Percentiles rank a stretch among this genome's conserved stretches.
These are phyloP conservation scores for Arge pagana DNA, from an alignment of 2,888 invertebrate species.

Conservation along the genomic window DNA sequence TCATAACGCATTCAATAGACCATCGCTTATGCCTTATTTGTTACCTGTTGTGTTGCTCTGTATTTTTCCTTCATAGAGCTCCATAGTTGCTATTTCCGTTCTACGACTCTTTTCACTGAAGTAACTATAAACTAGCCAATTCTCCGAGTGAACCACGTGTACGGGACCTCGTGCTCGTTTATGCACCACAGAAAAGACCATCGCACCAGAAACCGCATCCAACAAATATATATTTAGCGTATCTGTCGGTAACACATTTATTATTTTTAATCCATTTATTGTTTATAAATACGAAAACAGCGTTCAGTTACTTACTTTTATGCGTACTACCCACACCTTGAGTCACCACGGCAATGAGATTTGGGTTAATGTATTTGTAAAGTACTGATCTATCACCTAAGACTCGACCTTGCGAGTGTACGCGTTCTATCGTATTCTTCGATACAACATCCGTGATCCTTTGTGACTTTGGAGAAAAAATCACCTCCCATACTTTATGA, in stretches of 20 bases:
- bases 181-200: constrained; percentile 84
- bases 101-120: constrained; percentile 93
- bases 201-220: constrained; percentile 88
- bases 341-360: constrained; percentile 85
- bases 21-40: background rate
- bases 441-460: constrained; percentile 67
- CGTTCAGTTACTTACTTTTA: constrained; percentile 64
- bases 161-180: constrained; percentile 83
- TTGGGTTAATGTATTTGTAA: constrained; percentile 98
- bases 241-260: constrained; percentile 60
- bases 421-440: constrained; percentile 73
- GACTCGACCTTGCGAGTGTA: constrained; percentile 95
- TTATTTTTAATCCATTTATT: background rate
- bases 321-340: constrained; percentile 75
- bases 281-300: background rate
- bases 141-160: constrained; percentile 92
- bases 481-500: constrained; percentile 74
- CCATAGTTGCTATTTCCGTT: constrained; percentile 89
- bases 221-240: constrained; percentile 83
- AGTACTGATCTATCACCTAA: constrained; percentile 94
- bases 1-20: constrained; percentile 4
- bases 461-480: constrained; percentile 65
- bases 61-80: constrained; percentile 92
- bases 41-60: constrained; percentile 75
- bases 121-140: constrained; percentile 94